These are phyloP conservation scores for Adelphocoris suturalis DNA, from an alignment of 2,888 invertebrate genomes.

Conservation along the genomic window DNA sequence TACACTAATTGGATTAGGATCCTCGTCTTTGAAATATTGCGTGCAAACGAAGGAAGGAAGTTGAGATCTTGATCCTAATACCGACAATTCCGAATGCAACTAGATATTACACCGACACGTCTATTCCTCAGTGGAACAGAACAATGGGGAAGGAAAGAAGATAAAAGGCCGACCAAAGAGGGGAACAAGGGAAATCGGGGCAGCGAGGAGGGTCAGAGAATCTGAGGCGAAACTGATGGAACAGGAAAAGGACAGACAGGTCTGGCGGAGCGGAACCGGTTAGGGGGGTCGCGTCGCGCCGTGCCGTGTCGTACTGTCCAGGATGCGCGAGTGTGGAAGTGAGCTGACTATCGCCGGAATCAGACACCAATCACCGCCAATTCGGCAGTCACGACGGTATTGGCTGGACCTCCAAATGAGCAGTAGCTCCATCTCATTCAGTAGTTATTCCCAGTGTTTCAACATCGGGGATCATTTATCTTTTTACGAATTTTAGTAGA, in stretches of 20 bases:
- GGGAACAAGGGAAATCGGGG: neutral
- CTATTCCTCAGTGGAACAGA: neutral
- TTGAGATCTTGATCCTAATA: too few relatives aligned
- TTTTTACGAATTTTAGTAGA: too few relatives aligned
- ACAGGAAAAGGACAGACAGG: conserved; percentile 36
- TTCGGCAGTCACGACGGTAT: neutral
- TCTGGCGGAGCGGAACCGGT: conserved; percentile 34
- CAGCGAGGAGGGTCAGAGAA: neutral
- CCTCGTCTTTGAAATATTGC: too few relatives aligned
- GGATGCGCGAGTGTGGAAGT: neutral
- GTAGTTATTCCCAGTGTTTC: too few relatives aligned
- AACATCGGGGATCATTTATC: too few relatives aligned
- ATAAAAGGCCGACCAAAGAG: neutral
- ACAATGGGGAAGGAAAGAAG: neutral
- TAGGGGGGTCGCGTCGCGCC: neutral
- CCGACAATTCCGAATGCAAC: too few relatives aligned
- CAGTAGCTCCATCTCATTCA: too few relatives aligned
- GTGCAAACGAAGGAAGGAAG: too few relatives aligned
- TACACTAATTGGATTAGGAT: too few relatives aligned
- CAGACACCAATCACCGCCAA: neutral
- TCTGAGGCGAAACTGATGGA: conserved; percentile 32
- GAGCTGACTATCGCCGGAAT: neutral
- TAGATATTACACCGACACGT: too few relatives aligned
- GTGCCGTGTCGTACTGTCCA: neutral
- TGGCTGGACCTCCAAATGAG: neutral